Percentiles rank a stretch among this genome's conserved stretches.
phyloP scores from a whole-genome alignment of 2,888 invertebrate species.

The Tenthredo livida region DNA sequence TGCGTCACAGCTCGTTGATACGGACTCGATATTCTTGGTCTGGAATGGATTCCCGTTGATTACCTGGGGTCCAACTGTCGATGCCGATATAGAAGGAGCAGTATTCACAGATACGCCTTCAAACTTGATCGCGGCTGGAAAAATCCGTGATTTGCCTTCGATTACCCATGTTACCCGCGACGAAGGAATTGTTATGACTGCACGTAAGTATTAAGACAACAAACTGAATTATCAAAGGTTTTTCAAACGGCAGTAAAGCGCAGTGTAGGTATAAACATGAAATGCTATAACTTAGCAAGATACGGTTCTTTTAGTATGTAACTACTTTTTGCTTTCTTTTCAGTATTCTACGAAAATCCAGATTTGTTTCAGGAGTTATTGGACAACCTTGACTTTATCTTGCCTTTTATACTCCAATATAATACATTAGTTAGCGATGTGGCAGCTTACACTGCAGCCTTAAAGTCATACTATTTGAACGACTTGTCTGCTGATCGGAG shows the following conservation, averaged over 20 bases:
- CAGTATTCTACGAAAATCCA: background rate
- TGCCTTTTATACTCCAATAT: background rate
- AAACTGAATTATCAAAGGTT: background rate
- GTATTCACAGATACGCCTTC: background rate
- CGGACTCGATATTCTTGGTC: background rate
- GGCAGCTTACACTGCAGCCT: conserved; percentile 1
- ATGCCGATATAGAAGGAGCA: background rate
- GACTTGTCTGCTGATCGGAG: background rate
- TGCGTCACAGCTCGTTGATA: background rate
- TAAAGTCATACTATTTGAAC: conserved; percentile 7
- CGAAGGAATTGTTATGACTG: background rate
- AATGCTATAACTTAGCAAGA: background rate
- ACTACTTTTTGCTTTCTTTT: background rate
- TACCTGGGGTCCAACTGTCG: background rate
- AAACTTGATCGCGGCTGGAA: background rate
- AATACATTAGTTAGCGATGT: background rate
- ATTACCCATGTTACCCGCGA: background rate
- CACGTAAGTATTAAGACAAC: no score
- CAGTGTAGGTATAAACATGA: background rate
- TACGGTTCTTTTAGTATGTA: background rate
- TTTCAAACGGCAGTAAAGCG: background rate
- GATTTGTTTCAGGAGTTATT: background rate
- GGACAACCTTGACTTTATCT: background rate
- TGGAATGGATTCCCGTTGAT: background rate
- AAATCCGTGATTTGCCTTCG: background rate